Conservation (phyloP, 2,797 vertebrate genomes). For the Benthosema pterotum region DNA sequence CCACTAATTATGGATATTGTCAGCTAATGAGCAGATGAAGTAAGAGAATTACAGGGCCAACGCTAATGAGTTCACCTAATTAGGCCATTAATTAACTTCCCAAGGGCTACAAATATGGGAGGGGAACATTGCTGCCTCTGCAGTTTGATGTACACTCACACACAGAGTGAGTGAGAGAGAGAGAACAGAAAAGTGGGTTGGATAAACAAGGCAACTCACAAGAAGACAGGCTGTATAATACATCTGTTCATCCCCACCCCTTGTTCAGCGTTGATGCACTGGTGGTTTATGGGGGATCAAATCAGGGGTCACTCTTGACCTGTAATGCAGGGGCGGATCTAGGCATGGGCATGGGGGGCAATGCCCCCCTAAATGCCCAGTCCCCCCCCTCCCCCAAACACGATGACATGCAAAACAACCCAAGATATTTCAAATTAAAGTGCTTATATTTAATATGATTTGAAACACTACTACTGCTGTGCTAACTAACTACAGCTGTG, state of each 20-base stretch:
- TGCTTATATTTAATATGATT: no score
- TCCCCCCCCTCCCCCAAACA: no score
- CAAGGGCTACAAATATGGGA: slow-evolving; percentile 46
- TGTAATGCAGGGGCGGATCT: no score
- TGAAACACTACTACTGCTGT: no score
- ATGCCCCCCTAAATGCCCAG: no score
- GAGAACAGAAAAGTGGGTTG: slow-evolving; percentile 28
- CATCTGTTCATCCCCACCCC: slow-evolving; percentile 8
- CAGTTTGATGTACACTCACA: slow-evolving; percentile 36
- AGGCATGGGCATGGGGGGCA: no score
- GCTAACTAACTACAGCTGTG: no score
- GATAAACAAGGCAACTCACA: background rate
- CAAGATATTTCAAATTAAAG: no score
- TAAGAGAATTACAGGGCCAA: slow-evolving; percentile 67
- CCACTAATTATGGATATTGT: slow-evolving; percentile 73
- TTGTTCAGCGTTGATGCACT: slow-evolving; percentile 1
- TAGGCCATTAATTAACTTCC: slow-evolving; percentile 72
- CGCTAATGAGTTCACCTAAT: slow-evolving; percentile 74
- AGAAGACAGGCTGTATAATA: slow-evolving; percentile 4
- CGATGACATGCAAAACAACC: no score
- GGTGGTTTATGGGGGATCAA: slow-evolving; percentile 2
- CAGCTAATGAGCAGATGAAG: slow-evolving; percentile 74
- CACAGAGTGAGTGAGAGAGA: no score
- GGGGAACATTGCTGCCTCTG: slow-evolving; percentile 52
- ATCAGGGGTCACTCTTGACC: slow-evolving; percentile 6